A percentile compares a stretch with the other conserved stretches of the same genome.
Evolutionary conservation across 2,797 vertebrate genomes (phyloP).

Genomic region (Eleutherodactylus coqui): DNA sequence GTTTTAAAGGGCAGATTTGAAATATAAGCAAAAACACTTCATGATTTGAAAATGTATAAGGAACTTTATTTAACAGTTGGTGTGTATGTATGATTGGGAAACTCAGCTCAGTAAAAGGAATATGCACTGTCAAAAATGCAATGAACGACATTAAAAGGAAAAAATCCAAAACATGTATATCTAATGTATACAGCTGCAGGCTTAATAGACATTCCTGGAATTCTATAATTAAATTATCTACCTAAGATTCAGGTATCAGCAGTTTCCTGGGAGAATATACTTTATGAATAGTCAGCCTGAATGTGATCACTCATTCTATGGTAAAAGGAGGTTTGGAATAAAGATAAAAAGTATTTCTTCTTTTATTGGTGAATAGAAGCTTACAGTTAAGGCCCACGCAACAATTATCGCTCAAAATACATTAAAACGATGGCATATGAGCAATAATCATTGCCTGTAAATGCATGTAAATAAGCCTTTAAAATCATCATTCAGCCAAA

Average conservation of each 20-base stretch:
- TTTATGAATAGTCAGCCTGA: neutral
- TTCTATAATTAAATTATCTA: neutral
- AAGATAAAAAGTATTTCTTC: neutral
- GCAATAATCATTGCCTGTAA: too few species aligned
- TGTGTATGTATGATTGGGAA: neutral
- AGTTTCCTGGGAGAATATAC: neutral
- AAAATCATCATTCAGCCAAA: too few species aligned
- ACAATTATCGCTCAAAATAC: too few species aligned
- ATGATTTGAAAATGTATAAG: slow-evolving; percentile 16
- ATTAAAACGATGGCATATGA: too few species aligned
- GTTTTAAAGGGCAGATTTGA: too few species aligned
- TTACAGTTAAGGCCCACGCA: neutral
- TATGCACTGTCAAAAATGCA: neutral
- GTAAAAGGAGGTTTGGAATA: neutral
- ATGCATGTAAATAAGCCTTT: too few species aligned
- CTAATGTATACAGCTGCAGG: neutral
- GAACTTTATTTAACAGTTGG: slow-evolving; percentile 9
- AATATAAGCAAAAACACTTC: neutral
- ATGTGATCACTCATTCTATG: neutral
- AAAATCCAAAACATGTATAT: too few species aligned
- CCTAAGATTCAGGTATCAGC: neutral
- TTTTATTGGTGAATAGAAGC: neutral
- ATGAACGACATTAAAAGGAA: neutral
- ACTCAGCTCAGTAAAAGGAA: neutral
- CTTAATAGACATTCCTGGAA: neutral